A percentile compares a stretch with the other conserved stretches of the same genome.
Conservation (phyloP, 2,797 vertebrate species). For the Prionace glauca region DNA sequence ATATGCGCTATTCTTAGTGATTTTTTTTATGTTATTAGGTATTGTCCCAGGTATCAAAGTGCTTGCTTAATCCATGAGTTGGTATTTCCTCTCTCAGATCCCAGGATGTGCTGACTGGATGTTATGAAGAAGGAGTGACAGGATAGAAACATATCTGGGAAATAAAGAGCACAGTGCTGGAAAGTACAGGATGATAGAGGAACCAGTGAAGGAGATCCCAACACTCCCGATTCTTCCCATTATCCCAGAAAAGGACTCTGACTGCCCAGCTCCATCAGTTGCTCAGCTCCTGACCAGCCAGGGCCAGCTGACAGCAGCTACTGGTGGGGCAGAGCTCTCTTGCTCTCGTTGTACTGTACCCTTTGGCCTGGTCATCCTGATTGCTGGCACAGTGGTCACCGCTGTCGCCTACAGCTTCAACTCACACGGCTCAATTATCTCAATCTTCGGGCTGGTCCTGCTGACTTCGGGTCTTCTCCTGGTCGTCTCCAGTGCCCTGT, state of each 20-base stretch:
- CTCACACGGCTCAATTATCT: conserved; percentile 82
- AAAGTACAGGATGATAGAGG: conserved; percentile 65
- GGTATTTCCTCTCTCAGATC: neutral
- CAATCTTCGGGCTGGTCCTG: conserved; percentile 75
- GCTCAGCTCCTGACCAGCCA: conserved; percentile 63
- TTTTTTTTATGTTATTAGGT: no score
- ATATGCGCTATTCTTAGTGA: neutral
- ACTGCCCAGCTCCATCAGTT: conserved; percentile 56
- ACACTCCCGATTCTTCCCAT: conserved; percentile 54
- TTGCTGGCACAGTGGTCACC: conserved; percentile 74
- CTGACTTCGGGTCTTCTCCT: conserved; percentile 70
- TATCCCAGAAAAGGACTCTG: conserved; percentile 64
- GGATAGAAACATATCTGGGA: no score
- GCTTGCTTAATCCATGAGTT: neutral
- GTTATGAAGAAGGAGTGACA: neutral
- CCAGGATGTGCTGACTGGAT: neutral
- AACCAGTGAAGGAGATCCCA: conserved; percentile 67
- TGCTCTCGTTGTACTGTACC: conserved; percentile 81
- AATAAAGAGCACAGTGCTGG: neutral
- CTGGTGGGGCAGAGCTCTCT: conserved; percentile 77
- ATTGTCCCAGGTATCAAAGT: neutral
- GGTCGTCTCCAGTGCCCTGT: conserved; percentile 68
- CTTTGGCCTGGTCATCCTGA: conserved; percentile 77
- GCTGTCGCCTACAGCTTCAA: conserved; percentile 82
- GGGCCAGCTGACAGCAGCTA: conserved; percentile 74